Evolutionary conservation across 2,113 vertebrate genomes (phyloP).

Genomic region (Apeltes quadracus): DNA sequence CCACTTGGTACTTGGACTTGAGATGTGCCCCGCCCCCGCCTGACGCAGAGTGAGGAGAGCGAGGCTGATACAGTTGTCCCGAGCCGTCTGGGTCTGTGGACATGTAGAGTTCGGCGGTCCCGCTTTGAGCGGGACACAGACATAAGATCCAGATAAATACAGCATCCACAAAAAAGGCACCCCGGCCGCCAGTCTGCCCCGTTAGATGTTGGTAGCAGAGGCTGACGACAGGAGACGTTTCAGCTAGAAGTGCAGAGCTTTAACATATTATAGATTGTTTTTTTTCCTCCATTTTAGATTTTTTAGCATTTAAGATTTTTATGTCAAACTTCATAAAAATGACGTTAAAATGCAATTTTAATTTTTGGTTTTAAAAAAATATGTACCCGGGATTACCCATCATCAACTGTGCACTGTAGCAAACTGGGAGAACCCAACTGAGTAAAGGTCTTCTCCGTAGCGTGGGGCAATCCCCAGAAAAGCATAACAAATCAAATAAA

Average conservation of each 20-base stretch:
- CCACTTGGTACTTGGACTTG: constrained; percentile 78
- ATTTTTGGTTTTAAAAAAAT: constrained; percentile 85
- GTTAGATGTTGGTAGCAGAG: constrained; percentile 65
- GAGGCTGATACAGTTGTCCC: constrained; percentile 74
- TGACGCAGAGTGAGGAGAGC: constrained; percentile 60
- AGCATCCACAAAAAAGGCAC: constrained; percentile 79
- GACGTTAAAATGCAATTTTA: constrained; percentile 79
- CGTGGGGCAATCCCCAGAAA: constrained; percentile 65
- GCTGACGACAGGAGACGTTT: constrained; percentile 72
- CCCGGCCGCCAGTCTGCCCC: constrained; percentile 62
- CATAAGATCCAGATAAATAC: constrained; percentile 73
- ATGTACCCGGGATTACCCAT: constrained; percentile 83
- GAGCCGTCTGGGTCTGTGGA: constrained; percentile 72
- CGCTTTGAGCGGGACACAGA: constrained; percentile 74
- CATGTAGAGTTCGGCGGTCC: constrained; percentile 75
- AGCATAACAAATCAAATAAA: constrained; percentile 52
- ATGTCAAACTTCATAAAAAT: constrained; percentile 82
- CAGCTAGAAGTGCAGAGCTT: constrained; percentile 82
- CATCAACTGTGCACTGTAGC: constrained; percentile 80
- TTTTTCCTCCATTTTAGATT: constrained; percentile 63
- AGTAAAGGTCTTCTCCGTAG: constrained; percentile 69
- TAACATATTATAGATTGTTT: constrained; percentile 72
- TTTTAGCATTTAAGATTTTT: constrained; percentile 76
- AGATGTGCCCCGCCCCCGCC: constrained; percentile 52
- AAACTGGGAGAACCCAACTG: constrained; percentile 74